phyloP scores from a whole-genome alignment of 2,888 invertebrate genomes.

The Eristalinus aeneus region DNA sequence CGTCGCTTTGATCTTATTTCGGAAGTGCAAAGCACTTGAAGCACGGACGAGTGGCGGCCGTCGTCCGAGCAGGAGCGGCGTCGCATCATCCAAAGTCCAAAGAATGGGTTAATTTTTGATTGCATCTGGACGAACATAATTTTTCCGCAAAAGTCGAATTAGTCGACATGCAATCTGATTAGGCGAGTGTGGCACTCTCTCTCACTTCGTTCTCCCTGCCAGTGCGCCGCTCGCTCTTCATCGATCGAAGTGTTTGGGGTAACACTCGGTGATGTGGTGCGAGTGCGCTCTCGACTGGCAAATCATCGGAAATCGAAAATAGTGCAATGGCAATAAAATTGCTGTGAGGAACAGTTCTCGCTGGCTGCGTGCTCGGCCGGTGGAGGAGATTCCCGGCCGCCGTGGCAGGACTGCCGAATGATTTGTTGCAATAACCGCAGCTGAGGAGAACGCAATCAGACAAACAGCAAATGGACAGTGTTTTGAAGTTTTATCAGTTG shows the following conservation, averaged over 20 bases:
- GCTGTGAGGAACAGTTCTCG: slow-evolving; percentile 13
- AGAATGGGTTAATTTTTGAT: slow-evolving; percentile 72
- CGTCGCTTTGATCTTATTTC: slow-evolving; percentile 66
- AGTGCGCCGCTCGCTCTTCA: too few species aligned
- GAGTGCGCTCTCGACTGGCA: slow-evolving; percentile 14
- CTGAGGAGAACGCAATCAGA: slow-evolving; percentile 67
- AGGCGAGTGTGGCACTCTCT: slow-evolving; percentile 45
- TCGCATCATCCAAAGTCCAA: slow-evolving; percentile 61
- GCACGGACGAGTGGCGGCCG: slow-evolving; percentile 13
- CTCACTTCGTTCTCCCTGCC: neutral
- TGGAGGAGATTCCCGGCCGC: slow-evolving; percentile 18
- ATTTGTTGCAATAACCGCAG: slow-evolving; percentile 68
- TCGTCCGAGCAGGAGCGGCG: slow-evolving; percentile 3
- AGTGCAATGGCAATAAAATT: slow-evolving; percentile 70
- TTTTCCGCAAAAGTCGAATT: slow-evolving; percentile 74
- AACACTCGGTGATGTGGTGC: slow-evolving; percentile 27
- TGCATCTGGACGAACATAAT: slow-evolving; percentile 74
- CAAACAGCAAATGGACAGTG: slow-evolving; percentile 69
- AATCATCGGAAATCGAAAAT: slow-evolving; percentile 62
- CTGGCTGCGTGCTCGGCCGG: neutral
- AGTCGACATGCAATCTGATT: slow-evolving; percentile 75
- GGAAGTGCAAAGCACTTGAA: slow-evolving; percentile 64
- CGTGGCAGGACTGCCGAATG: slow-evolving; percentile 51
- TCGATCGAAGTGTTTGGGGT: slow-evolving; percentile 16
- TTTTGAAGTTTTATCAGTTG: slow-evolving; percentile 69